Percentiles rank a stretch among this genome's conserved stretches.
phyloP scores from a whole-genome alignment of 2,113 vertebrate genomes.

The Cyanistes caeruleus region DNA sequence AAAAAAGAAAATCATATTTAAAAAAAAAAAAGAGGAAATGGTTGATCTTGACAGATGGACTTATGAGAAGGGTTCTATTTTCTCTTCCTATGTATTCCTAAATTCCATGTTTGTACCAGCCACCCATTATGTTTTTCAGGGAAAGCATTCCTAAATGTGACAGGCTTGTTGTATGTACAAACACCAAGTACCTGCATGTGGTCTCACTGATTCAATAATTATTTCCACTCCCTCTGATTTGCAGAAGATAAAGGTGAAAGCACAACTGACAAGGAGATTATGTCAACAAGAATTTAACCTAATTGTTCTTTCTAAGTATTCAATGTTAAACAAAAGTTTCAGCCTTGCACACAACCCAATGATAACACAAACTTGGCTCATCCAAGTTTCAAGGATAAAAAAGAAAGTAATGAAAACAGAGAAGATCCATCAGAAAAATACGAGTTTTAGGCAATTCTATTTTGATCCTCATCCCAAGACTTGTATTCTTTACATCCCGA shows the following conservation, averaged over 20 bases:
- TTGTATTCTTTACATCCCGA: background rate
- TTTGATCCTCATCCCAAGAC: background rate
- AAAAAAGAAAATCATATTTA: background rate
- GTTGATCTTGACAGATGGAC: background rate
- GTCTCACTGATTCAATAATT: background rate
- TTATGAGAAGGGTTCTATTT: background rate
- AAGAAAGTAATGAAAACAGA: background rate
- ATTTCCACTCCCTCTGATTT: background rate
- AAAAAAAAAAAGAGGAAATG: background rate
- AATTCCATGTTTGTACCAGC: background rate
- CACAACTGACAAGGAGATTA: background rate
- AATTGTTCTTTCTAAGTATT: background rate
- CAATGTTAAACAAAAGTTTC: background rate
- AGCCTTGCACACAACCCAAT: fast-evolving
- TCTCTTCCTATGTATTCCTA: background rate
- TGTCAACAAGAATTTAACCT: background rate
- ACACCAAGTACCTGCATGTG: background rate
- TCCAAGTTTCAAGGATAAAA: background rate
- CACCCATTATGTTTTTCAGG: background rate
- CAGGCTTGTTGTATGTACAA: background rate
- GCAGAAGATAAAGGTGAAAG: background rate
- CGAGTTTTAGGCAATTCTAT: background rate
- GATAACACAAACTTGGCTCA: background rate
- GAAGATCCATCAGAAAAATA: background rate
- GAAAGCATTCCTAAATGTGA: background rate